Evolutionary conservation across 2,113 vertebrate species (phyloP).

Genomic region (Synodontis membranacea): DNA sequence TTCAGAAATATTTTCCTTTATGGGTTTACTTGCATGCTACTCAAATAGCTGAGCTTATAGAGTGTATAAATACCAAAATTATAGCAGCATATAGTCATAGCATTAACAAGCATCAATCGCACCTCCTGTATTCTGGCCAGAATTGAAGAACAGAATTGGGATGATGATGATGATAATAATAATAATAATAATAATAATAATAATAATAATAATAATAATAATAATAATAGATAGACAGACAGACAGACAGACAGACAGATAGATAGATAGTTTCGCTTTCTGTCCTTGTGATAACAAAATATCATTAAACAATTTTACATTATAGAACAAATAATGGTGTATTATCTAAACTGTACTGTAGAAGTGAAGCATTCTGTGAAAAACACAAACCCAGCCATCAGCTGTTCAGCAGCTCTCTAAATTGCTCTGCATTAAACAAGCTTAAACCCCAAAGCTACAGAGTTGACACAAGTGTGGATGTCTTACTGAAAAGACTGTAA

Average conservation of each 20-base stretch:
- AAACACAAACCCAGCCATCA: background rate
- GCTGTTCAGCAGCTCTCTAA: constrained; percentile 3
- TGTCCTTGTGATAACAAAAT: too few species aligned
- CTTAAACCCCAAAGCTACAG: constrained; percentile 11
- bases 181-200: background rate
- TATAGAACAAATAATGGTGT: background rate
- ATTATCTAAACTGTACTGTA: background rate
- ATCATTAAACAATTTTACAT: background rate
- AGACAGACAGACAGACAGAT: background rate
- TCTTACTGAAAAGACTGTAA: constrained; percentile 34
- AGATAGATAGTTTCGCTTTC: background rate
- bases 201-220: background rate
- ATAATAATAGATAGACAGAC: background rate
- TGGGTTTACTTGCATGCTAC: background rate
- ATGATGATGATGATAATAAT: too few species aligned
- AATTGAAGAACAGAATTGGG: background rate
- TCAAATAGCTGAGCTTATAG: background rate
- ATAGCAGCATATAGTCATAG: too few species aligned
- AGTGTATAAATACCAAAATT: background rate
- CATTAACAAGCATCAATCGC: background rate
- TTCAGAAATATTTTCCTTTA: too few species aligned
- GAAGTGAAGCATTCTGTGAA: background rate
- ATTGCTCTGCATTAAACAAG: constrained; percentile 17
- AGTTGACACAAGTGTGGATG: constrained; percentile 12
- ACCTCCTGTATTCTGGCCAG: background rate